phyloP scores from a whole-genome alignment of 37 sponge, comb jelly and placozoan species.

The Beroe ovata region DNA sequence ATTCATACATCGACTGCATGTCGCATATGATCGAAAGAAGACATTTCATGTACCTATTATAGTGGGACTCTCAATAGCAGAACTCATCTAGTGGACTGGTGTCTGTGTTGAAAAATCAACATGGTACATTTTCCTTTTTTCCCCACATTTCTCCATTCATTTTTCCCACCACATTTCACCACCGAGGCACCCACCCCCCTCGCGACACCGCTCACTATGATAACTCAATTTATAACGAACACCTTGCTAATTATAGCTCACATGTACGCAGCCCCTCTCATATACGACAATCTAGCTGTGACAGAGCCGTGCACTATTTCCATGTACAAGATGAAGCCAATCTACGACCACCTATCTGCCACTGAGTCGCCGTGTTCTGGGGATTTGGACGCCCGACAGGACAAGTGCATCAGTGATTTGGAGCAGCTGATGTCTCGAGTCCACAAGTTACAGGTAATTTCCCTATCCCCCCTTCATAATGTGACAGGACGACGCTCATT shows the following conservation, averaged over 20 bases:
- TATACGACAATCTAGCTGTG: background rate
- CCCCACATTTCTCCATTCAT: too few species aligned
- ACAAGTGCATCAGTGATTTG: conserved; percentile 33
- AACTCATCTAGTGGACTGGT: too few species aligned
- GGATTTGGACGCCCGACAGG: conserved; percentile 30
- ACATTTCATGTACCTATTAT: too few species aligned
- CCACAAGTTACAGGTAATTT: conserved; percentile 13
- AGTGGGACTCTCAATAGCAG: too few species aligned
- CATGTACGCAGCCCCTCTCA: conserved; percentile 25
- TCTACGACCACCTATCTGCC: background rate
- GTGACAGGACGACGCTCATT: too few species aligned
- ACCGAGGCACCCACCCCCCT: too few species aligned
- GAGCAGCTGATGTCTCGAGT: background rate
- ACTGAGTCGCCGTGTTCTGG: background rate
- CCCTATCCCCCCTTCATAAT: background rate
- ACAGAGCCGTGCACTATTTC: background rate
- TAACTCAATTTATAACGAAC: background rate
- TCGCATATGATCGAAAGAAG: too few species aligned
- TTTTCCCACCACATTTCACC: too few species aligned
- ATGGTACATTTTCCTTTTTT: too few species aligned
- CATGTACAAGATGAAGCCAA: conserved; percentile 24
- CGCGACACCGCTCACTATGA: too few species aligned
- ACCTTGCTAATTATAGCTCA: background rate
- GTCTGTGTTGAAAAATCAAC: too few species aligned
- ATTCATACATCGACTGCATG: too few species aligned